These are phyloP conservation scores for Antrozous pallidus DNA, from an alignment of 2,797 vertebrate species.

Conservation along the genomic window DNA sequence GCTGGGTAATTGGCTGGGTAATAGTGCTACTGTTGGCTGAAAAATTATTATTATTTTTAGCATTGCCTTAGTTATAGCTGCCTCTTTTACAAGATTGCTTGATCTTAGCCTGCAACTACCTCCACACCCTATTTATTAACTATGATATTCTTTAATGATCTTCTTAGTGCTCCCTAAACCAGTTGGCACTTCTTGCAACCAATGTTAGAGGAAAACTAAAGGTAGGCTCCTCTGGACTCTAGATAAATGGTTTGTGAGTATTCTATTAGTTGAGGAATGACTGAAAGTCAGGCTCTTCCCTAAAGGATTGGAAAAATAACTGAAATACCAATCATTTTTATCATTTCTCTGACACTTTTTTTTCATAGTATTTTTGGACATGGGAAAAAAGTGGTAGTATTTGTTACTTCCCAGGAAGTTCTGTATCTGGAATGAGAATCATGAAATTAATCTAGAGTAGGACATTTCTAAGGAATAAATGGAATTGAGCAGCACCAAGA, in stretches of 20 bases:
- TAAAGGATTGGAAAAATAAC: constrained; percentile 20
- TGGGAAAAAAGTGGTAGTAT: constrained; percentile 32
- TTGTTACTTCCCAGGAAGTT: constrained; percentile 54
- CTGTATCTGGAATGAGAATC: constrained; percentile 47
- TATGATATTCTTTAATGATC: background rate
- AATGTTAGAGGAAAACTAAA: background rate
- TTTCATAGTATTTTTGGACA: too few species aligned
- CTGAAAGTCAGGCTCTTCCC: background rate
- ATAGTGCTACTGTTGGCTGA: background rate
- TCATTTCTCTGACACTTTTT: constrained; percentile 61
- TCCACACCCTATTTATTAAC: background rate
- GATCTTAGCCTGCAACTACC: background rate
- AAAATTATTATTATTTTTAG: background rate
- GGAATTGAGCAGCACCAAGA: background rate
- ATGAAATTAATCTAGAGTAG: constrained; percentile 38
- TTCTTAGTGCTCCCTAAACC: background rate
- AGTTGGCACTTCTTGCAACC: background rate
- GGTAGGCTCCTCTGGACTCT: background rate
- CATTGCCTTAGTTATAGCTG: background rate
- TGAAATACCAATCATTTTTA: background rate
- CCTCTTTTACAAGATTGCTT: constrained; percentile 1
- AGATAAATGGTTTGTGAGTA: constrained; percentile 15
- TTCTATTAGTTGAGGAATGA: background rate
- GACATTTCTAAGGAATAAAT: constrained; percentile 44
- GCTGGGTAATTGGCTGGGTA: background rate